Conservation (phyloP, 2,797 vertebrate species). For the Chelmon rostratus region DNA sequence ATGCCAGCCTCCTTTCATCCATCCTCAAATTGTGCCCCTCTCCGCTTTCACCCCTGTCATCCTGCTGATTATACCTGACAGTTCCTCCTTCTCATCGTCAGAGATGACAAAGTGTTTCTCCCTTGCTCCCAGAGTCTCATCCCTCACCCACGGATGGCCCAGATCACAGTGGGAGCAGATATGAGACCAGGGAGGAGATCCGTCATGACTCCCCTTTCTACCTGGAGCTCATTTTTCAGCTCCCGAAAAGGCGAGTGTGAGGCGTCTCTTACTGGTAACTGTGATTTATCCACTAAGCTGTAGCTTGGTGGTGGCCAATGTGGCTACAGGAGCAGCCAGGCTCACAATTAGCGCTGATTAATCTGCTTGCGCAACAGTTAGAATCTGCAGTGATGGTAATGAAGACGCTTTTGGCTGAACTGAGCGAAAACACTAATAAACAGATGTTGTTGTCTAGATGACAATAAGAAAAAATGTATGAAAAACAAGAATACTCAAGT, state of each 20-base stretch:
- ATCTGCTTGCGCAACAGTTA: slow-evolving; percentile 44
- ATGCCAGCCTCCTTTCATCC: slow-evolving; percentile 64
- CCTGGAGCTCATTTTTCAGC: slow-evolving; percentile 72
- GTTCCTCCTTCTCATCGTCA: slow-evolving; percentile 66
- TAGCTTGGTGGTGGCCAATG: slow-evolving; percentile 59
- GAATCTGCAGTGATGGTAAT: slow-evolving; percentile 53
- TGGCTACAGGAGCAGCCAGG: slow-evolving; percentile 55
- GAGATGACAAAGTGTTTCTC: slow-evolving; percentile 73
- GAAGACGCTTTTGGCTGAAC: slow-evolving; percentile 48
- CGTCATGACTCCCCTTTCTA: slow-evolving; percentile 73
- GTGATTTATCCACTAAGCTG: slow-evolving; percentile 76
- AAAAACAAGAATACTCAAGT: slow-evolving; percentile 2
- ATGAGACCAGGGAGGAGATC: slow-evolving; percentile 74
- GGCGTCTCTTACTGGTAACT: slow-evolving; percentile 71
- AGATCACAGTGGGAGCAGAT: slow-evolving; percentile 77
- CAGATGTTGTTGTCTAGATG: neutral
- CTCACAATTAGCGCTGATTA: slow-evolving; percentile 71
- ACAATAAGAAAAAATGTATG: neutral
- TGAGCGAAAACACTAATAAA: too few species aligned
- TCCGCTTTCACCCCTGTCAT: slow-evolving; percentile 57
- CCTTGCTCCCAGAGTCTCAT: slow-evolving; percentile 65
- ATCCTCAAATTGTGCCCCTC: slow-evolving; percentile 61
- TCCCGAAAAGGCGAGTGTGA: slow-evolving; percentile 50
- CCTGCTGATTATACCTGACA: slow-evolving; percentile 73
- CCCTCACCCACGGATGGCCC: slow-evolving; percentile 70